Evolutionary conservation across 2,888 invertebrate species (phyloP).

Genomic region (Harpagoxenus sublaevis): DNA sequence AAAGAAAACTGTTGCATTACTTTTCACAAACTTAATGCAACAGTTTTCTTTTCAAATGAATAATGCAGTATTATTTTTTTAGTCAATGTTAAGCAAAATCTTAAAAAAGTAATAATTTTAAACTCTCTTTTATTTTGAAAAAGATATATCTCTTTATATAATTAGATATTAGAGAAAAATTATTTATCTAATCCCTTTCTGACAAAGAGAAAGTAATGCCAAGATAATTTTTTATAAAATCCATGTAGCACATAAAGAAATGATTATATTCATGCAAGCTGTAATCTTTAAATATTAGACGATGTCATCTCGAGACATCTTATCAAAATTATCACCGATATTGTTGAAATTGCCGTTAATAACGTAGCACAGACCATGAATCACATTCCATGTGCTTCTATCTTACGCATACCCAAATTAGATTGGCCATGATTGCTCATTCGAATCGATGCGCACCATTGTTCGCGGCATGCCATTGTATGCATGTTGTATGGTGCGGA

Average conservation of each 20-base stretch:
- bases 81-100: background rate
- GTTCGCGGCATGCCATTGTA: conserved; percentile 75
- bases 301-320: background rate
- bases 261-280: background rate
- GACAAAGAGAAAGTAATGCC: background rate
- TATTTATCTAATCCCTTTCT: background rate
- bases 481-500: conserved; percentile 58
- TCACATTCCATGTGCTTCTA: conserved; percentile 37
- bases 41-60: background rate
- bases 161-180: background rate
- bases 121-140: background rate
- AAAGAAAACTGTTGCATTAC: background rate
- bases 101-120: background rate
- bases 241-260: too few relatives aligned
- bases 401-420: conserved; percentile 66
- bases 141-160: background rate
- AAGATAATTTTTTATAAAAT: background rate
- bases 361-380: conserved; percentile 35
- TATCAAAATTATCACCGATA: background rate
- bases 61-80: background rate
- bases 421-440: conserved; percentile 80
- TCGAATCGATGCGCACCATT: conserved; percentile 79
- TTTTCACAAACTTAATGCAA: background rate
- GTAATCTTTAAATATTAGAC: background rate
- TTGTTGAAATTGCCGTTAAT: conserved; percentile 24